A percentile compares a stretch with the other conserved stretches of the same genome.
These are phyloP conservation scores for Drosophila nikananu DNA, from an alignment of 1,140 invertebrate species.

Conservation along the genomic window DNA sequence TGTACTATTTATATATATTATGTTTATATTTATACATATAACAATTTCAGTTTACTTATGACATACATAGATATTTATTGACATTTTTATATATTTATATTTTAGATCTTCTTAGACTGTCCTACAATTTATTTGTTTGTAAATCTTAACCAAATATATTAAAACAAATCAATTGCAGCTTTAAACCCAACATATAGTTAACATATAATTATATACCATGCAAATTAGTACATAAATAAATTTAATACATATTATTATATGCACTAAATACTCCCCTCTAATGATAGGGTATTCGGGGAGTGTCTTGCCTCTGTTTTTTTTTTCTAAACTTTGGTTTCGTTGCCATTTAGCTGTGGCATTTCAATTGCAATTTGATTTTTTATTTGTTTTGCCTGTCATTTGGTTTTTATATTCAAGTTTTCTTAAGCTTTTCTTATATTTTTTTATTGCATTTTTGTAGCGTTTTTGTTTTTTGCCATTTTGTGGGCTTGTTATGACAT, in stretches of 20 bases:
- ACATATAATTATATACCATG: not conserved
- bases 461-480: constrained; percentile 7
- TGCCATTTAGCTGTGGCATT: constrained; percentile 60
- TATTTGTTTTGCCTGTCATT: constrained; percentile 65
- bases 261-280: not conserved
- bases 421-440: not conserved
- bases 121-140: not conserved
- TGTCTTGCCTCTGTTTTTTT: constrained; percentile 13
- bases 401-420: constrained; percentile 20
- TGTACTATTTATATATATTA: no score
- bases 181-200: no score
- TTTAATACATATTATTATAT: not conserved
- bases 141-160: not conserved
- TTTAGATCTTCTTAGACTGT: no score
- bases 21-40: no score
- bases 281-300: constrained; percentile 10
- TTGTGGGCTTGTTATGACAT: constrained; percentile 59
- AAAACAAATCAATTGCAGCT: not conserved
- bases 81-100: not conserved
- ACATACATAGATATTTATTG: not conserved
- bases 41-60: no score
- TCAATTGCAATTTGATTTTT: constrained; percentile 57
- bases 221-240: no score
- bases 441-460: not conserved
- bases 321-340: constrained; percentile 33